Conservation (phyloP, 53 echinoderm and acorn worm genomes). For the Zoroaster sp. region DNA sequence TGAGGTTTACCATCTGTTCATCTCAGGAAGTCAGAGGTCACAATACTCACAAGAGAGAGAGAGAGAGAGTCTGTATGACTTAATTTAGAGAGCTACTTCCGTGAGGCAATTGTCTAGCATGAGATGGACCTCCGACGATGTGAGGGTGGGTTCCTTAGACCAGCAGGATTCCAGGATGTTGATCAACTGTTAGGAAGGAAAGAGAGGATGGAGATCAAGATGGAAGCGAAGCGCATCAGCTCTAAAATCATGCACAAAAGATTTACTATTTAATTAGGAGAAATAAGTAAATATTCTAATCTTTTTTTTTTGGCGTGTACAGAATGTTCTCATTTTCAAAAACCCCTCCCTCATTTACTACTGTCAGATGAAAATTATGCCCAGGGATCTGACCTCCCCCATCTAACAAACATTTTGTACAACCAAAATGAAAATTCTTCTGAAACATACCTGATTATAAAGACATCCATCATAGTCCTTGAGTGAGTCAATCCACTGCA, state of each 20-base stretch:
- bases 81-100: constrained; percentile 81
- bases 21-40: too few species aligned
- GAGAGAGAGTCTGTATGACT: too few species aligned
- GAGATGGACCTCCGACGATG: constrained; percentile 62
- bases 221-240: neutral
- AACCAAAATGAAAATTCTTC: too few species aligned
- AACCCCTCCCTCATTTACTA: too few species aligned
- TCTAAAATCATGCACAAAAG: neutral
- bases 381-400: too few species aligned
- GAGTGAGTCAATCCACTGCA: constrained; percentile 74
- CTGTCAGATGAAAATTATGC: too few species aligned
- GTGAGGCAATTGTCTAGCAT: constrained; percentile 92
- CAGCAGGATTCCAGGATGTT: constrained; percentile 79
- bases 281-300: too few species aligned
- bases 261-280: neutral
- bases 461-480: constrained; percentile 80
- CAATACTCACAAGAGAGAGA: too few species aligned
- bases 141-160: constrained; percentile 77
- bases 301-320: too few species aligned
- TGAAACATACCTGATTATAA: constrained; percentile 78
- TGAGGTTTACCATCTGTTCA: too few species aligned
- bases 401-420: too few species aligned
- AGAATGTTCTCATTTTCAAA: too few species aligned
- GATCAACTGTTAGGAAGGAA: constrained; percentile 57
- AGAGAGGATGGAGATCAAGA: neutral